A percentile compares a stretch with the other conserved stretches of the same genome.
Evolutionary conservation across 2,888 invertebrate species (phyloP).

Genomic region (Idaea aversata): DNA sequence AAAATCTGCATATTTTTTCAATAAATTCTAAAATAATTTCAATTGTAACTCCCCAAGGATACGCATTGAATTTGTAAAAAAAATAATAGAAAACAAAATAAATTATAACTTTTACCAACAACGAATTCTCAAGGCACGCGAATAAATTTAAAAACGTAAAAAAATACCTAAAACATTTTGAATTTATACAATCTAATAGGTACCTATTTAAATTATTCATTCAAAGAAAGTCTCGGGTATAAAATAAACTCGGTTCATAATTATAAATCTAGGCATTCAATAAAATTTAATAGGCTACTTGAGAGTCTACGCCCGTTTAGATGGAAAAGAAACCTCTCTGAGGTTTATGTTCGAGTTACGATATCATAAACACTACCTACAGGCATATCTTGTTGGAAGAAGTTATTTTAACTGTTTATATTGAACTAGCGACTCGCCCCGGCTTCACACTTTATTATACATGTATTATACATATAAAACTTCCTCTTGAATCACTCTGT

Average conservation of each 20-base stretch:
- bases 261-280: background rate
- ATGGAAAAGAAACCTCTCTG: background rate
- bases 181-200: background rate
- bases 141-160: background rate
- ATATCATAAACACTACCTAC: background rate
- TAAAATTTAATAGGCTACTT: background rate
- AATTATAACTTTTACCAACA: too few relatives aligned
- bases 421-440: background rate
- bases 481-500: too few relatives aligned
- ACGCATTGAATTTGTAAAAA: too few relatives aligned
- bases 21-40: too few relatives aligned
- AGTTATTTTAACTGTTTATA: background rate
- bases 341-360: background rate
- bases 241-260: background rate
- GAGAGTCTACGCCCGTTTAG: background rate
- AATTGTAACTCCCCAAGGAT: too few relatives aligned
- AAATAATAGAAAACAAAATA: too few relatives aligned
- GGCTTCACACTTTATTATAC: too few relatives aligned
- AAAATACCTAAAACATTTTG: background rate
- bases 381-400: slow-evolving; percentile 1
- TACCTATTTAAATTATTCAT: background rate
- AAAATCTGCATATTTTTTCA: too few relatives aligned
- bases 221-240: background rate
- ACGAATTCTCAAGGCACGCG: too few relatives aligned
- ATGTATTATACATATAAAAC: too few relatives aligned